Evolutionary conservation across 2,113 vertebrate genomes (phyloP), one percentile per base, ranked within the genome.

Genomic region (Diglossa brunneiventris): DNA sequence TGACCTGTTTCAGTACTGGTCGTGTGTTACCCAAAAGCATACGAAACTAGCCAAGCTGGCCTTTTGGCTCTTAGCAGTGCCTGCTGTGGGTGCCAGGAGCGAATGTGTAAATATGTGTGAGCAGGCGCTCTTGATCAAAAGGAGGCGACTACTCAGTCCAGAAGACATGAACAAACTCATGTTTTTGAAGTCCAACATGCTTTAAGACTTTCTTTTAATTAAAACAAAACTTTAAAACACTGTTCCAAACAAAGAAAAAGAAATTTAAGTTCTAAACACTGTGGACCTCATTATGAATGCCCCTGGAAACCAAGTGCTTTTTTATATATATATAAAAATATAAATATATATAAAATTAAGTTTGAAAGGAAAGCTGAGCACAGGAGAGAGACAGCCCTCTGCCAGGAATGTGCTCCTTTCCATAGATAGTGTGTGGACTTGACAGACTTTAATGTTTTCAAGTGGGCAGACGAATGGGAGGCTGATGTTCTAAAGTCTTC

Each of bases 131-230:
- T 98, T 99, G 7, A 98, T 99, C 98, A 99, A 99, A 97, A 98
- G 98, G 97, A 98, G 98, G 97, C 98, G 99, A 66, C 98, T 99
- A 94, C 99, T 99, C 73, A 99, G 98, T 64, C 98, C 98, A 4
- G 99, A 99, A 97, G 99, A 99, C 91, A 99, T 99, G 98, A 99
- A 99, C 98, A 99, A 99, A 96, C 99, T 99, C 68, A 99, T 99
- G 98, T 99, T 99, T 97, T 98, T 99, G 97, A 99, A 99, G 97
- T 99, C 99, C 94, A 99, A 99, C 98, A 99, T 99, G 98, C 99
- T 99, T 98, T 99, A 98, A 98, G 97, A 95, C 94, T 91, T 18
- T 79, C 94, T 93, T 97, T 94, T 88, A 96, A 96, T 95, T 78
- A 96, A 88, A 94, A 97, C 46, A 97, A 95, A 96, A 96, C 97